phyloP scores from a whole-genome alignment of 2,888 invertebrate genomes.

The Macrosiphum euphorbiae region DNA sequence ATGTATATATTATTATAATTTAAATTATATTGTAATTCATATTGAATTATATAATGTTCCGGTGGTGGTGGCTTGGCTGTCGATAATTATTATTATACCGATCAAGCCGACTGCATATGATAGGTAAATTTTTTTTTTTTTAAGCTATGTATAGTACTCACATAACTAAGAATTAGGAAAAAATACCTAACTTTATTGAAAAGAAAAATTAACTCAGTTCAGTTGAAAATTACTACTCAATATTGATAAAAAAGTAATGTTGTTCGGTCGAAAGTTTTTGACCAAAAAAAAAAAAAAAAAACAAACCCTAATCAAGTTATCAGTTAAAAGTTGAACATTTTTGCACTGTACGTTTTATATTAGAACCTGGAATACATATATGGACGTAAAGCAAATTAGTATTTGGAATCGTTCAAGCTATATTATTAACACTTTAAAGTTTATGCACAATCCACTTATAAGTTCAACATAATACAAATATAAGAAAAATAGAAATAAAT shows the following conservation, averaged over 20 bases:
- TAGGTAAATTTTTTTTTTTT: background rate
- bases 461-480: background rate
- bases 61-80: background rate
- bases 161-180: background rate
- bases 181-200: background rate
- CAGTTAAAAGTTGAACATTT: background rate
- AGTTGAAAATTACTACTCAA: background rate
- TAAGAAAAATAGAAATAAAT: background rate
- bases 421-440: background rate
- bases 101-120: background rate
- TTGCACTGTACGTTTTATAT: background rate
- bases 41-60: background rate
- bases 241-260: background rate
- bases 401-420: background rate
- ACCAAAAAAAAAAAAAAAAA: background rate
- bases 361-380: background rate
- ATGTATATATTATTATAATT: background rate
- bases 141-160: background rate
- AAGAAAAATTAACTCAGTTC: background rate
- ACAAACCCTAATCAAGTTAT: background rate
- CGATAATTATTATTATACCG: background rate
- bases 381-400: background rate
- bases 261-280: background rate
- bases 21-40: background rate
- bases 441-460: background rate